phyloP scores from a whole-genome alignment of 2,888 invertebrate species.

The Pecten maximus region DNA sequence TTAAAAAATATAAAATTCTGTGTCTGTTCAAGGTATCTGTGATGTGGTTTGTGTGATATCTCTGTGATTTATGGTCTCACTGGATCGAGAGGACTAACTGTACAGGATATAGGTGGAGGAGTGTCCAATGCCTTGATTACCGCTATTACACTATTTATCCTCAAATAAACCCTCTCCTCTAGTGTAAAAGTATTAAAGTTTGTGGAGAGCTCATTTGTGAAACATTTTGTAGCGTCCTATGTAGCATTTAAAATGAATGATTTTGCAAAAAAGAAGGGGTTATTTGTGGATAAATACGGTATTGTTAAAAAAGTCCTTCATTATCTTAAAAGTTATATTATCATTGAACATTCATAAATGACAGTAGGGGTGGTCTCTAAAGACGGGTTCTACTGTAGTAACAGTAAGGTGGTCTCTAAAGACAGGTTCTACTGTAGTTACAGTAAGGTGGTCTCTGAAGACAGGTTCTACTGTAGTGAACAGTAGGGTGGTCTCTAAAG shows the following conservation, averaged over 20 bases:
- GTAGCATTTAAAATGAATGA: too few relatives aligned
- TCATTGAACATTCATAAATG: too few relatives aligned
- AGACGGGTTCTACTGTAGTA: neutral
- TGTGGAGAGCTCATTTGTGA: too few relatives aligned
- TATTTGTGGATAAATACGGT: too few relatives aligned
- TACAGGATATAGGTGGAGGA: neutral
- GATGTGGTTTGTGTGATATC: neutral
- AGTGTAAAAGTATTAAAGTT: too few relatives aligned
- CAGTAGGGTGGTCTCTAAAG: neutral
- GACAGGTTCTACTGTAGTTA: neutral
- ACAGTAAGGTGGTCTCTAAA: neutral
- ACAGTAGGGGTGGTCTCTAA: neutral
- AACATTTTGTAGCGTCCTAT: too few relatives aligned
- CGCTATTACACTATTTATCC: too few relatives aligned
- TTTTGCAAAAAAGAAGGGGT: too few relatives aligned
- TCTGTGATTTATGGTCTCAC: neutral
- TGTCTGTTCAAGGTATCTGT: neutral
- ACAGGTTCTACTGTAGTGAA: neutral
- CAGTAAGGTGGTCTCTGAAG: neutral
- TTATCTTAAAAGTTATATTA: too few relatives aligned
- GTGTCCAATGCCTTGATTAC: neutral
- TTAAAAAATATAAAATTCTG: neutral
- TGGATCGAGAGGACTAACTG: neutral
- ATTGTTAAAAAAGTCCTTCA: too few relatives aligned
- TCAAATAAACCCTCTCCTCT: neutral